Base-by-base conservation (phyloP, 2,797 vertebrate genomes). In the Xyrichtys novacula region DNA sequence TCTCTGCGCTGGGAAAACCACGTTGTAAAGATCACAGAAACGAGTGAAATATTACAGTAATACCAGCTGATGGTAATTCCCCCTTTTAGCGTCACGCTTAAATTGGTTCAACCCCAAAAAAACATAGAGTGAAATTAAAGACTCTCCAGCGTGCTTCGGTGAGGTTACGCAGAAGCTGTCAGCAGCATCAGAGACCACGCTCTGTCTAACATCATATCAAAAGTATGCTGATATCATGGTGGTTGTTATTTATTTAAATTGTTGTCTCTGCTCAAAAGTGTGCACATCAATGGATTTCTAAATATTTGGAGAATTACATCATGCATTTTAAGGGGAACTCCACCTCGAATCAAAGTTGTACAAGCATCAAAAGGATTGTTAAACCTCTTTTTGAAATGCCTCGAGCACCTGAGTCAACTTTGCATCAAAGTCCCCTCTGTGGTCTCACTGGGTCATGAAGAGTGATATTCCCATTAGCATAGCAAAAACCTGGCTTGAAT, bases 31-130 rank as follows among this genome's bases (percentile, higher is more conserved):
- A 67, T 74, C 59, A 68, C 58, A 71, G 55, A 23, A 61, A 73
- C 71, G 53, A 32, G 22, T 36, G 62, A 82, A 72, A 65, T 72
- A 84, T 72, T 53, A 64, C 50, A 29, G 65, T 75, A 71, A 74
- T 48, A 75, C 56, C 65, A 78, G 74, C 75, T 74, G 69, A 85
- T 78, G 68, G 55, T 52, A 40, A 48, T 70, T 70, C 26, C 36
- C 49, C 38, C 59, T 54, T 58, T 72, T 65, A 74, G 43, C 25
- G 8, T 19, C 23, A 44, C 20, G 47, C n/a, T 36, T 47, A 32
- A 36, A 48, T 58, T 34, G 8, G 8, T 55, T 58, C 36, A 36
- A 39, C 29, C 32, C 55, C 14, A 54, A 68, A 74, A 63, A 70
- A 29, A 28, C 38, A 31, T 8, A 25, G 60, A 59, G 55, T 17